Base-by-base conservation (phyloP, 2,797 vertebrate species). In the Sciurus vulgaris region DNA sequence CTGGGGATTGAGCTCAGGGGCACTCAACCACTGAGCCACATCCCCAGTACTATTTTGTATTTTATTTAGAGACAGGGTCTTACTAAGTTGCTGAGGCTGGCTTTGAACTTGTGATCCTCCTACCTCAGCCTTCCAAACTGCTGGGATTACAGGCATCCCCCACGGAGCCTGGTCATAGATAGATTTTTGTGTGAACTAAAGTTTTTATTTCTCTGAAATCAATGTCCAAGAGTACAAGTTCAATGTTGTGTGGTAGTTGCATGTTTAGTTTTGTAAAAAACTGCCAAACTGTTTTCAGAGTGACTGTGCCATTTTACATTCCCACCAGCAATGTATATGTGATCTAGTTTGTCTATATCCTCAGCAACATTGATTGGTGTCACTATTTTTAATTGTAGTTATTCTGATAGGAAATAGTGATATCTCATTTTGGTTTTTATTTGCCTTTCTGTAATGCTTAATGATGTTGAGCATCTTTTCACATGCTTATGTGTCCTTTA, bases 131-230 rank as follows among this genome's bases (percentile, higher is more conserved):
- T 47, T 9, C 44, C 44, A 47, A 47, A 7, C 44, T 9, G 9
- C 44, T 47, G 44, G 44, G 44, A 47, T 47, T 47, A 47, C 44
- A 47, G 44, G 44, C 9, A 9, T 47, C 5, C 44, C 44, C 44
- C 44, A 47, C 1, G 44, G 44, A 7, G 44, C 44, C 44, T 9
- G 9, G 44, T n/a, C n/a, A 72, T 24, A 20, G 51, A 72, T 20
- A 84, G 2, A 30, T 30, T 92, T 92, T 72, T 54, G 24, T 61
- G 30, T 22, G 26, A 78, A 49, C 5, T 73, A 12, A 76, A 79
- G 28, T 88, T 22, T 93, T 74, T 61, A 85, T 84, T 78, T 89
- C 41, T 93, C 30, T 78, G n/a, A 26, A 38, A 54, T 65, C 41
- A 78, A 54, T 13, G 28, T 74, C 49, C 17, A 84, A 54, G 26